These are phyloP conservation scores for Agrypnia vestita DNA, from an alignment of 1,140 invertebrate species.

Conservation along the genomic window DNA sequence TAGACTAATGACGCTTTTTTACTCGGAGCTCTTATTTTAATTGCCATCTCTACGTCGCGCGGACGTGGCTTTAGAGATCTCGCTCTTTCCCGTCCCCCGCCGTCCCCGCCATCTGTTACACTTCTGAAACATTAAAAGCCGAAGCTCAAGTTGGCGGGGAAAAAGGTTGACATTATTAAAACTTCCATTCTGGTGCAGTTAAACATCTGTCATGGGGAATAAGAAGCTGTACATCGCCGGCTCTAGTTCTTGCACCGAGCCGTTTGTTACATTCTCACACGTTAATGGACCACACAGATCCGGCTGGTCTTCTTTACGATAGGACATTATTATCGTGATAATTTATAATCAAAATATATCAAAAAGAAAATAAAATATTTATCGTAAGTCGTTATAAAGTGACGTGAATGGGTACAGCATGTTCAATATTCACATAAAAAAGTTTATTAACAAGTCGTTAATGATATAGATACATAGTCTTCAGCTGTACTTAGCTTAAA, in stretches of 20 bases:
- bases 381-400: too few species aligned
- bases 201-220: constrained; percentile 45
- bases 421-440: too few species aligned
- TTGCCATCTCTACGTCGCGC: neutral
- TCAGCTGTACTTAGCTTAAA: too few species aligned
- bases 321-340: too few species aligned
- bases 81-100: neutral
- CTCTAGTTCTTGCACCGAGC: neutral
- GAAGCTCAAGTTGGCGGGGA: constrained; percentile 36
- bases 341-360: too few species aligned
- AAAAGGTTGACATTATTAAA: constrained; percentile 59
- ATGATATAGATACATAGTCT: too few species aligned
- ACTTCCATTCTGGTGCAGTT: constrained; percentile 51
- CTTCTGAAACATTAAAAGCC: constrained; percentile 51
- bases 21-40: neutral
- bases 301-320: too few species aligned
- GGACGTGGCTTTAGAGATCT: neutral
- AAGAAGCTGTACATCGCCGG: constrained; percentile 6
- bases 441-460: too few species aligned
- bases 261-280: neutral
- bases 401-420: too few species aligned
- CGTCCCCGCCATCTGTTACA: constrained; percentile 44
- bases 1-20: neutral
- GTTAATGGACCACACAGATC: neutral
- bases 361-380: too few species aligned